Percentiles rank a stretch among this genome's conserved stretches.
These are phyloP conservation scores for Heliconius congener DNA, from an alignment of 1,140 invertebrate species.

Conservation along the genomic window DNA sequence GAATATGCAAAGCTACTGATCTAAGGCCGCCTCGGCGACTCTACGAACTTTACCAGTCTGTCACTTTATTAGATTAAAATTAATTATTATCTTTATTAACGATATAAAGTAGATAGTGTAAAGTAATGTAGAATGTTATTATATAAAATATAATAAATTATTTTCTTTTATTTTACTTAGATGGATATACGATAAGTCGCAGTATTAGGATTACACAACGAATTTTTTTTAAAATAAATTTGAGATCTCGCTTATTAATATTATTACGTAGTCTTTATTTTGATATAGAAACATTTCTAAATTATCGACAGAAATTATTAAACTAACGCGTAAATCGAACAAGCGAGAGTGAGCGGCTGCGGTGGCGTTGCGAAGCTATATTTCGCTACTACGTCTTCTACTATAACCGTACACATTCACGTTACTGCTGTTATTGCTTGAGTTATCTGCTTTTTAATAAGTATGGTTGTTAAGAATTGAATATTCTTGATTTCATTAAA, in stretches of 20 bases:
- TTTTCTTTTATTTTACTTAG: slow-evolving; percentile 74
- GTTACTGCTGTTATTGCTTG: not conserved
- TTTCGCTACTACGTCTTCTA: not conserved
- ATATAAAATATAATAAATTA: slow-evolving; percentile 81
- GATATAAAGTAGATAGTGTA: slow-evolving; percentile 80
- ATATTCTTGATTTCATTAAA: not conserved
- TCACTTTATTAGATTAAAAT: slow-evolving; percentile 81
- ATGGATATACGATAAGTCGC: slow-evolving; percentile 74
- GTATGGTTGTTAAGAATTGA: not conserved
- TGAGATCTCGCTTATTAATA: slow-evolving; percentile 79
- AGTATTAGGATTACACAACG: slow-evolving; percentile 78
- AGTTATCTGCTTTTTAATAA: not conserved
- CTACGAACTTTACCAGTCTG: slow-evolving; percentile 81
- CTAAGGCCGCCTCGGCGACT: slow-evolving; percentile 79
- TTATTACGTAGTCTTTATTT: slow-evolving; percentile 80
- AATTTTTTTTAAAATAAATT: slow-evolving; percentile 79
- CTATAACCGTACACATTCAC: slow-evolving; percentile 4
- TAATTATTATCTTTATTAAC: slow-evolving; percentile 81
- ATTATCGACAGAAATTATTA: slow-evolving; percentile 68
- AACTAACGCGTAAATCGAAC: slow-evolving; percentile 71
- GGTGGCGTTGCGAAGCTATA: slow-evolving; percentile 30
- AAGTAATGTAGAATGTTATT: slow-evolving; percentile 79
- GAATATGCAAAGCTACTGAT: slow-evolving; percentile 81
- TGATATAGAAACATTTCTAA: slow-evolving; percentile 79
- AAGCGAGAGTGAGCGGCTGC: slow-evolving; percentile 54